Percentiles rank a stretch among this genome's conserved stretches.
Conservation (phyloP, 2,113 vertebrate genomes). For the Phalacrocorax aristotelis region DNA sequence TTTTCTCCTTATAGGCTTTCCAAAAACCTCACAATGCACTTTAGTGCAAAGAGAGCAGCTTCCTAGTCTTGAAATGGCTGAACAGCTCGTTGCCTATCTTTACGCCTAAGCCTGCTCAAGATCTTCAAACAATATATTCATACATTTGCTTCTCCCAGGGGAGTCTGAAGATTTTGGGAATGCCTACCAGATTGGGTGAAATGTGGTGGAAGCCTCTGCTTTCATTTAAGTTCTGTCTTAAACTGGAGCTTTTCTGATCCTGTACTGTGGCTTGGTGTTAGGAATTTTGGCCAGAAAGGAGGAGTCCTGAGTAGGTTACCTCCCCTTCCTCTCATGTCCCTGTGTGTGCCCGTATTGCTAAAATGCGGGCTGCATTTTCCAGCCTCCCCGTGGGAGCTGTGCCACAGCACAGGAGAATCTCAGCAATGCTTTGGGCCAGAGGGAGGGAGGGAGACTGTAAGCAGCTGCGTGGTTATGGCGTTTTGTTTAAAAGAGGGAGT, state of each 20-base stretch:
- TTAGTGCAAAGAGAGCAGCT: not conserved
- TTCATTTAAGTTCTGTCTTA: not conserved
- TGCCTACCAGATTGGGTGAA: not conserved
- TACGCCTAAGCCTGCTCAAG: not conserved
- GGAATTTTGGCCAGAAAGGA: not conserved
- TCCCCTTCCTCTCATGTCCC: not conserved
- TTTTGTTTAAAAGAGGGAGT: not conserved
- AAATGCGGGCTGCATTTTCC: not conserved
- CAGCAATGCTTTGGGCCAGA: not conserved
- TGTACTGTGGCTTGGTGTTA: not conserved
- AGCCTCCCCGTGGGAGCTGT: not conserved
- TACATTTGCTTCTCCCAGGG: not conserved
- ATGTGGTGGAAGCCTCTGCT: not conserved
- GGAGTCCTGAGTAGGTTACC: not conserved
- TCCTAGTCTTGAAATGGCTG: not conserved
- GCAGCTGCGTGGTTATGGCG: not conserved
- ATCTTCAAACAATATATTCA: not conserved
- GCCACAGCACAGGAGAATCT: not conserved
- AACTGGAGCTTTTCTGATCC: not conserved
- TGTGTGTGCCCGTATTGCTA: rapidly evolving
- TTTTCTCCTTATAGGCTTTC: not conserved
- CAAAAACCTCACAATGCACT: rapidly evolving
- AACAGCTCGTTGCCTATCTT: not conserved
- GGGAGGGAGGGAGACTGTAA: not conserved
- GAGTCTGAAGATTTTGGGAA: not conserved